Conservation (phyloP, 2,797 vertebrate species). For the Ctenosaura bakeri region DNA sequence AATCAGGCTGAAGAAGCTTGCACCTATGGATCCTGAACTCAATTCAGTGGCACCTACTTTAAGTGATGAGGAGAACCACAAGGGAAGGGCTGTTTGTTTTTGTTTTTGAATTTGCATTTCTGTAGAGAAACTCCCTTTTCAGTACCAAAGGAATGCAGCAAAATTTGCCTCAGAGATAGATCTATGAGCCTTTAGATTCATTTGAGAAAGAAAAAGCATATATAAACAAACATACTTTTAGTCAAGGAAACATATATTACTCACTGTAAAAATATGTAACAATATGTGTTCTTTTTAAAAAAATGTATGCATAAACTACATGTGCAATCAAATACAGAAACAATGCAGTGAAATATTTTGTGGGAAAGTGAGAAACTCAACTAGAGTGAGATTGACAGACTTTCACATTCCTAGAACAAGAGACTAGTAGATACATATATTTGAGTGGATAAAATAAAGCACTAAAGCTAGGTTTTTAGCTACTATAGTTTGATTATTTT, state of each 20-base stretch:
- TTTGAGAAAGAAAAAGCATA: too few species aligned
- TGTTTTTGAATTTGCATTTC: too few species aligned
- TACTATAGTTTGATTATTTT: not conserved
- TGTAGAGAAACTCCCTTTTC: too few species aligned
- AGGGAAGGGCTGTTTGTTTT: too few species aligned
- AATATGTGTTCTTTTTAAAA: not conserved
- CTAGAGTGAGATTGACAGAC: not conserved
- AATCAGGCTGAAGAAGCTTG: not conserved
- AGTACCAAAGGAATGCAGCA: too few species aligned
- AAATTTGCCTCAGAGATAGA: too few species aligned
- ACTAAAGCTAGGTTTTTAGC: not conserved
- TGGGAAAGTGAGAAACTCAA: not conserved
- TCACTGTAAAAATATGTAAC: too few species aligned
- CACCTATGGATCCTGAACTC: not conserved
- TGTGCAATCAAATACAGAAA: not conserved
- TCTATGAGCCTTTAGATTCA: too few species aligned
- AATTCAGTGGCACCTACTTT: not conserved
- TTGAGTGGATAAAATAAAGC: not conserved
- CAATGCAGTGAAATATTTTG: not conserved
- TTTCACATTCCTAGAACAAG: not conserved
- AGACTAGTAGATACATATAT: not conserved
- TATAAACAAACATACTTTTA: too few species aligned
- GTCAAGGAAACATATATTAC: too few species aligned
- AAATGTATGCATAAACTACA: not conserved
- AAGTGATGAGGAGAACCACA: not conserved